phyloP scores from a whole-genome alignment of 2,797 vertebrate species.

The Mormyrops attenuatus region DNA sequence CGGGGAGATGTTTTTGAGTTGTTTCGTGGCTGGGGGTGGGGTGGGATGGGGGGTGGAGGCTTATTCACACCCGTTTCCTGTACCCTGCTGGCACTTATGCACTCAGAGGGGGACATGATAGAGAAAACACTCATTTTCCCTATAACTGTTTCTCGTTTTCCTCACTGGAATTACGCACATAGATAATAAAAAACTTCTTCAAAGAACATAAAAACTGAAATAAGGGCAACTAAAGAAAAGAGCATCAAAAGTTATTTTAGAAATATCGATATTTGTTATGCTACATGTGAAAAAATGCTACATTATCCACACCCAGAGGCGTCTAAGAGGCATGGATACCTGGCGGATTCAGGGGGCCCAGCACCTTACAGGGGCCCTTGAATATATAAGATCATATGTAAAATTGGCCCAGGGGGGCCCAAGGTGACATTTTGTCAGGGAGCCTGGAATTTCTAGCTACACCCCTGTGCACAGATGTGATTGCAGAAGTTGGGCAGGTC shows the following conservation, averaged over 20 bases:
- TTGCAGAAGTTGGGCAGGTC: not conserved
- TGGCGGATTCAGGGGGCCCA: not conserved
- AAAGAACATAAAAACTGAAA: not conserved
- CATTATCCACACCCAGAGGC: not conserved
- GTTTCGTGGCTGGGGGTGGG: conserved; percentile 12
- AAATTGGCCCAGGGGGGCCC: not conserved
- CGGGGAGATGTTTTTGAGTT: conserved; percentile 5
- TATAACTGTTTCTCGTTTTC: not conserved
- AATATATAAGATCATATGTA: not conserved
- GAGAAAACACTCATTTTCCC: not conserved
- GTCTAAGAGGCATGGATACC: not conserved
- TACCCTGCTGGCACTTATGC: not conserved
- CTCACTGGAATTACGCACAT: not conserved
- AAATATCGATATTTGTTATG: not conserved
- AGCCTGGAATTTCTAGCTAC: not conserved
- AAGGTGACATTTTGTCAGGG: not conserved
- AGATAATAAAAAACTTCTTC: not conserved
- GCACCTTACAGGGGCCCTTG: not conserved
- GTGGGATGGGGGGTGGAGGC: not conserved
- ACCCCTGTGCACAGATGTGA: not conserved
- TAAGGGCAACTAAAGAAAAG: not conserved
- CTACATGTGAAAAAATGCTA: not conserved
- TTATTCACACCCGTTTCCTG: not conserved
- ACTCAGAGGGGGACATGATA: not conserved
- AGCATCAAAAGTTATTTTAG: not conserved